These are phyloP conservation scores for Drosophila carrolli DNA, from an alignment of 1,140 invertebrate species.

Conservation along the genomic window DNA sequence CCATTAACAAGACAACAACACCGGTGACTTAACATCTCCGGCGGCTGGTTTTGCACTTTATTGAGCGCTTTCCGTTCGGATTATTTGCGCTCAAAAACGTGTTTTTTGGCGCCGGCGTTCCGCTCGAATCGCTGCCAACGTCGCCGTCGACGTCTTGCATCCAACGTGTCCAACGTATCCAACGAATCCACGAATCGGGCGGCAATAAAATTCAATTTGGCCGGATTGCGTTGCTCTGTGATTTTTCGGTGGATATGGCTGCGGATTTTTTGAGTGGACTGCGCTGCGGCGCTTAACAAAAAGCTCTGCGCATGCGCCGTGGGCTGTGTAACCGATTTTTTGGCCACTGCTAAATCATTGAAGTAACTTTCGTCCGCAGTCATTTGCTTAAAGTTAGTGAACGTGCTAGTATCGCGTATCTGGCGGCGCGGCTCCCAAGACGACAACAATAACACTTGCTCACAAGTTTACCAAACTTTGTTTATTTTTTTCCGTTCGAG, in stretches of 20 bases:
- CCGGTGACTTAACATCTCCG: constrained; percentile 48
- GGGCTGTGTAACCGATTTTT: constrained; percentile 81
- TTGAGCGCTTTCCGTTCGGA: constrained; percentile 65
- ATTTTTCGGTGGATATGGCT: constrained; percentile 3
- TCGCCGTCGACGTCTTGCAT: constrained; percentile 5
- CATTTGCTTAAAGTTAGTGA: constrained; percentile 85
- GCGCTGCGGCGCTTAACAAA: constrained; percentile 27
- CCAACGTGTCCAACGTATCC: constrained; percentile 1
- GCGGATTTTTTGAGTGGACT: constrained; percentile 20
- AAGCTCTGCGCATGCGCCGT: constrained; percentile 52
- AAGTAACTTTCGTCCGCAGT: constrained; percentile 84
- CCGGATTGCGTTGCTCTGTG: constrained; percentile 11
- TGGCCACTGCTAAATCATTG: constrained; percentile 84
- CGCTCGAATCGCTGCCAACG: constrained; percentile 8
- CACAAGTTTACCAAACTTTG: constrained; percentile 4
- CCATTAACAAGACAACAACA: constrained; percentile 29
- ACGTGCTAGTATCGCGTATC: constrained; percentile 83
- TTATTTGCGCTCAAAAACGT: constrained; percentile 67
- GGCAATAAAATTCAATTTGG: constrained; percentile 74
- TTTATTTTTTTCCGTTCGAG: constrained; percentile 20
- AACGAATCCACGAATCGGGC: constrained; percentile 35
- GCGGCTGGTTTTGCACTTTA: constrained; percentile 68
- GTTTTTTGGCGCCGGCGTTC: constrained; percentile 34
- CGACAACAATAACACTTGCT: constrained; percentile 5
- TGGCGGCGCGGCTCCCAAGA: constrained; percentile 60